Percentiles rank a stretch among this genome's conserved stretches.
Conservation (phyloP, 2,113 vertebrate species). For the Brachyhypopomus gauderio region DNA sequence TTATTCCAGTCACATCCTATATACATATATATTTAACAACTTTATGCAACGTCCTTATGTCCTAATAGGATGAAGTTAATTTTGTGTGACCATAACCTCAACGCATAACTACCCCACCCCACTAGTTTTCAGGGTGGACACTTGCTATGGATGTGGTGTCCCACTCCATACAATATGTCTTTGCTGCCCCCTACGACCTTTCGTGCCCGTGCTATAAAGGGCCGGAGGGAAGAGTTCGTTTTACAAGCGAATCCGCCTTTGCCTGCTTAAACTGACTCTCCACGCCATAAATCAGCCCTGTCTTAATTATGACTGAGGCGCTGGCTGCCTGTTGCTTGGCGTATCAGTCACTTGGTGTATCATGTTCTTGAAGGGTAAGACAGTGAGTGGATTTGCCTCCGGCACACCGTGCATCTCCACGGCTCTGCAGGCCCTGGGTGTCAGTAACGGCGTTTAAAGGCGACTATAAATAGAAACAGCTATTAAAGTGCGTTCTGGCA, state of each 20-base stretch:
- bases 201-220: constrained; percentile 3
- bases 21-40: neutral
- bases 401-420: constrained; percentile 25
- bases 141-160: constrained; percentile 40
- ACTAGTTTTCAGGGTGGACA: constrained; percentile 14
- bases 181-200: neutral
- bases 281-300: constrained; percentile 16
- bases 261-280: neutral
- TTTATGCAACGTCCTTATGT: neutral
- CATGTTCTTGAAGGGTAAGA: constrained; percentile 34
- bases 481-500: constrained; percentile 31
- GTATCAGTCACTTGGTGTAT: constrained; percentile 26
- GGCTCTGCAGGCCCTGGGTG: constrained; percentile 16
- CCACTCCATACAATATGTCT: neutral
- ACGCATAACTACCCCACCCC: too few species aligned
- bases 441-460: constrained; percentile 38
- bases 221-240: neutral
- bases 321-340: constrained; percentile 17
- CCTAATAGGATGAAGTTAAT: neutral
- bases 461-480: constrained; percentile 39
- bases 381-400: constrained; percentile 39
- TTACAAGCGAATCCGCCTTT: neutral
- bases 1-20: neutral
- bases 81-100: neutral
- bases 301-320: constrained; percentile 35